Base-by-base conservation (phyloP, 2,797 vertebrate genomes). In the Sebastiscus albofasciatus region DNA sequence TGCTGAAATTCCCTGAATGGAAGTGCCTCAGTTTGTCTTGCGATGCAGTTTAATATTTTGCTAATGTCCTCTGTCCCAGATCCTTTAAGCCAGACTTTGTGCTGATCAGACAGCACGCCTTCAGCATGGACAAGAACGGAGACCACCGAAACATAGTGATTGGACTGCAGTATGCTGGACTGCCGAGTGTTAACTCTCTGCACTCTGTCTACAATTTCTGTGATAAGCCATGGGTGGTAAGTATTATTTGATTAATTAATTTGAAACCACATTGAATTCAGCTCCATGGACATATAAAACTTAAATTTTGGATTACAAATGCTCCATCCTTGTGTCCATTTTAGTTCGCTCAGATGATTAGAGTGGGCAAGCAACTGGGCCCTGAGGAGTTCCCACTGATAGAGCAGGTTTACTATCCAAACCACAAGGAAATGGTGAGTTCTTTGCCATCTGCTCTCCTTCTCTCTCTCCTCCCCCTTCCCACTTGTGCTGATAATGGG, bases 161-260 rank as follows among this genome's bases (percentile, higher is more conserved):
- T 8, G 97, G 97, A 13, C 89, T 98, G 90, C 97, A 98, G 90
- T 98, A 98, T 14, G 97, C 97, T 1, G 97, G 97, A 4, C 92
- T 98, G 67, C 96, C 96, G 55, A 96, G 97, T 58, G 95, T 97
- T 69, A 98, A 98, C 95, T 97, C 97, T 56, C 84, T 98, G 85
- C 97, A 97, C 91, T 97, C 97, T 5, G 95, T 98, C 80, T 98
- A 98, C 94, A 98, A 98, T 93, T 98, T 98, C 93, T 98, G 97
- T 84, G 97, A 98, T 95, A 98, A 98, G 90, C 97, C 97, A 33
- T 98, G 97, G 97, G 96, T 98, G 96, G 97, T 97, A 90, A 95
- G 97, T 93, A 73, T 62, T 27, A 24, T 65, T 66, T 64, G 16
- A 39, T 34, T 4, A 34, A 39, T 56, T 75, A 1, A 39, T n/a